phyloP scores from a whole-genome alignment of 2,888 invertebrate genomes.

The Litoditis marina region DNA sequence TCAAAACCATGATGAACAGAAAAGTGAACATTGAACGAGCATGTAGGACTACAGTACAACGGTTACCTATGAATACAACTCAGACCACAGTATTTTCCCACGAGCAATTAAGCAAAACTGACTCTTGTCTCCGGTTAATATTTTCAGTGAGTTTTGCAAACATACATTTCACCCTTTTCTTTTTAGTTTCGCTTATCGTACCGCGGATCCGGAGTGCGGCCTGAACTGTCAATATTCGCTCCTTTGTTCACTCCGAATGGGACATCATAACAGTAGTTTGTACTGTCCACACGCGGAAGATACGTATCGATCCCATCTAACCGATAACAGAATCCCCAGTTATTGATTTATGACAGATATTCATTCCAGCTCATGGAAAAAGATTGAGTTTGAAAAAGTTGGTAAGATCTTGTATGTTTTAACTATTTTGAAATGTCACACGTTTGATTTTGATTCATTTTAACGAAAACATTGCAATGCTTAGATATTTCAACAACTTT shows the following conservation, averaged over 20 bases:
- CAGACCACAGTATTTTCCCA: too few species aligned
- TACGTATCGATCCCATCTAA: slow-evolving; percentile 1
- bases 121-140: not conserved
- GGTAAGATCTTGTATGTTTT: too few species aligned
- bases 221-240: slow-evolving; percentile 56
- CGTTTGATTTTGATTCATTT: too few species aligned
- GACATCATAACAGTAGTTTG: slow-evolving; percentile 52
- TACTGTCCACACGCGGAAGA: slow-evolving; percentile 31
- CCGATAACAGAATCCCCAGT: slow-evolving; percentile 1
- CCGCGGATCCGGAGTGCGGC: slow-evolving; percentile 54
- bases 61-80: too few species aligned
- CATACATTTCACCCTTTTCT: not conserved
- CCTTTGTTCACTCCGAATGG: slow-evolving; percentile 58
- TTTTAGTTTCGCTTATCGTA: slow-evolving; percentile 55
- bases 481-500: too few species aligned
- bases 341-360: not conserved
- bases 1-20: too few species aligned
- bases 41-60: too few species aligned
- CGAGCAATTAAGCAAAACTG: not conserved
- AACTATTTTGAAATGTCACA: too few species aligned
- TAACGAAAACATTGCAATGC: too few species aligned
- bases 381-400: too few species aligned
- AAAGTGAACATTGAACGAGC: too few species aligned
- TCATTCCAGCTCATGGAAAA: too few species aligned
- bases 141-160: not conserved